phyloP scores from a whole-genome alignment of 2,888 invertebrate species.

The Electrophaes corylata region DNA sequence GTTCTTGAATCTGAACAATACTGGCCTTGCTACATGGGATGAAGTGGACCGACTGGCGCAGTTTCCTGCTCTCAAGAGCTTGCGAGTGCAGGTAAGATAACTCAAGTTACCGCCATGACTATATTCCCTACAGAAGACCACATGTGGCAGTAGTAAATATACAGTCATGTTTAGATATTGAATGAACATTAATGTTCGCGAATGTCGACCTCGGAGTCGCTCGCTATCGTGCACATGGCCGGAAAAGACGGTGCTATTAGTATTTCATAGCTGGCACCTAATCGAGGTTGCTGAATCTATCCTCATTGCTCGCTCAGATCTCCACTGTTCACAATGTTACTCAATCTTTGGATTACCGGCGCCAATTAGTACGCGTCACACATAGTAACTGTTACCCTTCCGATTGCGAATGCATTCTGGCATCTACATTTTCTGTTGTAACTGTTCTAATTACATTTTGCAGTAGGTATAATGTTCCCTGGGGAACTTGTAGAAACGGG shows the following conservation, averaged over 20 bases:
- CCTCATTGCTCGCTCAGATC: constrained; percentile 38
- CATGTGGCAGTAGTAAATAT: neutral
- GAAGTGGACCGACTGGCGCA: constrained; percentile 93
- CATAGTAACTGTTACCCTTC: constrained; percentile 36
- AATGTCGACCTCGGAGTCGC: constrained; percentile 48
- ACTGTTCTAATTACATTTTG: constrained; percentile 28
- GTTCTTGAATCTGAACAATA: constrained; percentile 93
- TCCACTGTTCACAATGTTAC: constrained; percentile 33
- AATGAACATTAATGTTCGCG: constrained; percentile 33
- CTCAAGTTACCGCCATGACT: neutral
- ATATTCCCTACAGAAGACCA: constrained; percentile 15
- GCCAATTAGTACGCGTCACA: constrained; percentile 41
- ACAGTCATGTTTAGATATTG: constrained; percentile 26
- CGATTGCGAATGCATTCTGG: constrained; percentile 26
- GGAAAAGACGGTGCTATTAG: constrained; percentile 46
- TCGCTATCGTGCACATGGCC: constrained; percentile 49
- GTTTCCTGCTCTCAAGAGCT: constrained; percentile 92
- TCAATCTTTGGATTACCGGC: constrained; percentile 40
- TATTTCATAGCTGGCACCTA: constrained; percentile 37
- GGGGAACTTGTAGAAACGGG: constrained; percentile 69
- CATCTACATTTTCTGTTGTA: constrained; percentile 18
- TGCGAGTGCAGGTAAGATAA: constrained; percentile 89
- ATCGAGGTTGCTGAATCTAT: constrained; percentile 39
- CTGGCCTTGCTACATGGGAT: constrained; percentile 93
- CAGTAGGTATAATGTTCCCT: constrained; percentile 47